phyloP scores from a whole-genome alignment of 1,140 invertebrate species.

The Melanaphis sacchari region DNA sequence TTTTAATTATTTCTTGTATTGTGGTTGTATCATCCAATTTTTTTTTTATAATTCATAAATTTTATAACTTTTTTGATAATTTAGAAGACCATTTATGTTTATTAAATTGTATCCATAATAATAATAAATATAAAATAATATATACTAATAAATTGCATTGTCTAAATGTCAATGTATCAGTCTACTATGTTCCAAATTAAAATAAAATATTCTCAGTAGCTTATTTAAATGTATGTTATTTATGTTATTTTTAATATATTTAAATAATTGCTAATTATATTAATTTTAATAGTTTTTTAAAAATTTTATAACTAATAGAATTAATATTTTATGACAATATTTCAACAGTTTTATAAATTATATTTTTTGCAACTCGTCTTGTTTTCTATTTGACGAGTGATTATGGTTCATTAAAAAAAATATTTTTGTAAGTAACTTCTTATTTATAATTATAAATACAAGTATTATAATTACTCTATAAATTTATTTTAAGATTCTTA shows the following conservation, averaged over 20 bases:
- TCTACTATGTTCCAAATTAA: background rate
- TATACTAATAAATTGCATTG: background rate
- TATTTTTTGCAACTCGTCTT: background rate
- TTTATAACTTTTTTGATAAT: conserved; percentile 1
- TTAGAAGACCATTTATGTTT: background rate
- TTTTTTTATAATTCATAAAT: background rate
- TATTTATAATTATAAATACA: too few species aligned
- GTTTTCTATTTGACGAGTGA: background rate
- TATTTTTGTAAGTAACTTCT: background rate
- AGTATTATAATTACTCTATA: too few species aligned
- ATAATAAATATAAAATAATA: background rate
- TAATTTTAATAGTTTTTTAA: background rate
- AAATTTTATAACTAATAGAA: background rate
- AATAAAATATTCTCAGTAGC: background rate
- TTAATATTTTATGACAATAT: background rate
- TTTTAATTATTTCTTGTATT: background rate
- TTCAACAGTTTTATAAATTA: background rate
- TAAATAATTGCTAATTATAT: background rate
- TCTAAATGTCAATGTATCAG: background rate
- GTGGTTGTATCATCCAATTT: background rate
- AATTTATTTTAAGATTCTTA: background rate
- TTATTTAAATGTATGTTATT: background rate
- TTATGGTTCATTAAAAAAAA: background rate
- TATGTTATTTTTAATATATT: background rate
- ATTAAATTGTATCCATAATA: background rate